Conservation (phyloP, 1,140 invertebrate genomes). For the Phymastichus coffea region DNA sequence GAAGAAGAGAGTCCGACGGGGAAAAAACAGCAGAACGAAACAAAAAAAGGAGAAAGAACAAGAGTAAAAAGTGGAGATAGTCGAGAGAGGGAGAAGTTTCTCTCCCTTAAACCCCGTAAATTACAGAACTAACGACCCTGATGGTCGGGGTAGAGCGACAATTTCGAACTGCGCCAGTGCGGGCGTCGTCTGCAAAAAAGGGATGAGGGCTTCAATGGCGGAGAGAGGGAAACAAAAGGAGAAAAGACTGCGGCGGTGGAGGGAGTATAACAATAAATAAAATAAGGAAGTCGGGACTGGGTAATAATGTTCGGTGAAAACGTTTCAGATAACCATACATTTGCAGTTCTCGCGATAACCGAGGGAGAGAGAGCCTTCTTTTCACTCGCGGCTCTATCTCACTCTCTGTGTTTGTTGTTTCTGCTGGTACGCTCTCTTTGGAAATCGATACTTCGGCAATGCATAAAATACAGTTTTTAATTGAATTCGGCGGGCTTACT, state of each 20-base stretch:
- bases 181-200: constrained; percentile 37
- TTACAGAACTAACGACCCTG: constrained; percentile 45
- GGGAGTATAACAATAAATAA: constrained; percentile 30
- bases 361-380: neutral
- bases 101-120: constrained; percentile 46
- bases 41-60: constrained; percentile 4
- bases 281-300: constrained; percentile 29
- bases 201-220: constrained; percentile 33
- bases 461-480: constrained; percentile 27
- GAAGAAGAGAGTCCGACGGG: neutral
- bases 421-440: constrained; percentile 14
- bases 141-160: constrained; percentile 31
- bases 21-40: constrained; percentile 5
- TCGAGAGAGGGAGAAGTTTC: neutral
- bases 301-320: constrained; percentile 29
- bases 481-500: constrained; percentile 19
- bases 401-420: neutral
- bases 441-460: constrained; percentile 16
- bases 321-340: constrained; percentile 30
- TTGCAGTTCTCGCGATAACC: constrained; percentile 27
- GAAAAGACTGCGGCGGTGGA: constrained; percentile 1
- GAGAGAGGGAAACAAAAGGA: constrained; percentile 26
- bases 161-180: constrained; percentile 32
- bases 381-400: neutral
- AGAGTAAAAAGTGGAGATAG: constrained; percentile 28